Percentiles rank a stretch among this genome's conserved stretches.
These are phyloP conservation scores for Mythimna impura DNA, from an alignment of 2,888 invertebrate genomes.

Conservation along the genomic window DNA sequence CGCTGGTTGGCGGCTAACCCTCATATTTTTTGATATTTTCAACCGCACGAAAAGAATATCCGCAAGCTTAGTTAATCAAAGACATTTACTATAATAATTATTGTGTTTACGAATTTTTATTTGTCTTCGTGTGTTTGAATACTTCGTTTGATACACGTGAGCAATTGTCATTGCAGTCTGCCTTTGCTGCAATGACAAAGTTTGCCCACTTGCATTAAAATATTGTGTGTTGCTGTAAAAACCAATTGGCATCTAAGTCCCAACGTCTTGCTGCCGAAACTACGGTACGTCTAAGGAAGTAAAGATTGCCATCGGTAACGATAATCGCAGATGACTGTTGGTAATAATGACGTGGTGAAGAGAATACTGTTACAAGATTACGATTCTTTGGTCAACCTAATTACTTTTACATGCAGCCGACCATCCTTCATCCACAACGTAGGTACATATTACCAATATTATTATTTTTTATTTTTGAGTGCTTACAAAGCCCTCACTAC, in stretches of 20 bases:
- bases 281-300: background rate
- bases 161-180: background rate
- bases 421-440: background rate
- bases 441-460: background rate
- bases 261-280: background rate
- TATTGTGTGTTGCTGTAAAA: background rate
- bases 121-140: background rate
- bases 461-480: background rate
- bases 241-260: background rate
- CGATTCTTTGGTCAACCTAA: background rate
- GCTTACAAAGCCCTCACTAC: background rate
- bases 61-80: too few relatives aligned
- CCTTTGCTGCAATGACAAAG: background rate
- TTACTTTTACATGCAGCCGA: background rate
- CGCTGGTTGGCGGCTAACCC: too few relatives aligned
- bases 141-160: background rate
- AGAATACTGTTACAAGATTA: background rate
- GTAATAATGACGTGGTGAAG: constrained; percentile 4
- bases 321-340: background rate
- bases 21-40: too few relatives aligned
- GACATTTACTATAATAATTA: too few relatives aligned
- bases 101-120: background rate
- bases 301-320: background rate
- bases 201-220: background rate
- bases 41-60: too few relatives aligned